These are phyloP conservation scores for Drosophila repleta DNA, from an alignment of 1,140 invertebrate species.

Conservation along the genomic window DNA sequence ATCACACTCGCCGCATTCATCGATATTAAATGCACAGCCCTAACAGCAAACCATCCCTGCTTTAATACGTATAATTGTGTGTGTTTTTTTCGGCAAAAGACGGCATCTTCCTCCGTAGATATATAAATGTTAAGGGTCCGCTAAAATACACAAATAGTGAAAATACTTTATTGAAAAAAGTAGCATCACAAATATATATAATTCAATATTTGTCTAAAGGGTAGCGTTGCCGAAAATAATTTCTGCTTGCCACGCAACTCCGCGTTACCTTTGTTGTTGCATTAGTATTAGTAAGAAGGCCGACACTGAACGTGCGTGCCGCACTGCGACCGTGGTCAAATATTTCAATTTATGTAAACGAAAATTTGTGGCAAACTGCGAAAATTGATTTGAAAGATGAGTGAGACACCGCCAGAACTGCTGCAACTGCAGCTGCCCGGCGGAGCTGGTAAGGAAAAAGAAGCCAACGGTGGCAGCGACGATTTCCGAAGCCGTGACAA, in stretches of 20 bases:
- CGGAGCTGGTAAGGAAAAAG: slow-evolving; percentile 37
- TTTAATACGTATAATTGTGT: slow-evolving; percentile 5
- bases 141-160: not conserved
- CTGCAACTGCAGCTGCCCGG: slow-evolving; percentile 23
- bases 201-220: not conserved
- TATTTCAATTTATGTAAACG: slow-evolving; percentile 24
- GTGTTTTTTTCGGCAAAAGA: slow-evolving; percentile 41
- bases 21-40: slow-evolving; percentile 1
- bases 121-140: slow-evolving; percentile 8
- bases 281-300: slow-evolving; percentile 15
- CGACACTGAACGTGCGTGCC: not conserved
- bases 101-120: slow-evolving; percentile 17
- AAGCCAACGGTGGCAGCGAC: slow-evolving; percentile 52
- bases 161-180: slow-evolving; percentile 46
- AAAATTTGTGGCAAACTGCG: not conserved
- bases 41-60: slow-evolving; percentile 31
- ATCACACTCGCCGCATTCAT: too few relatives aligned
- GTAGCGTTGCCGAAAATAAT: not conserved
- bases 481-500: slow-evolving; percentile 56
- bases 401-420: slow-evolving; percentile 62
- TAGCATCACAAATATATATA: slow-evolving; percentile 1
- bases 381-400: slow-evolving; percentile 44
- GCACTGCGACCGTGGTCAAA: not conserved
- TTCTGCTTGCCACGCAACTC: slow-evolving; percentile 25
- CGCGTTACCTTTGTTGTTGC: slow-evolving; percentile 6